These are phyloP conservation scores for Eumaeus atala DNA, from an alignment of 1,140 invertebrate species.

Conservation along the genomic window DNA sequence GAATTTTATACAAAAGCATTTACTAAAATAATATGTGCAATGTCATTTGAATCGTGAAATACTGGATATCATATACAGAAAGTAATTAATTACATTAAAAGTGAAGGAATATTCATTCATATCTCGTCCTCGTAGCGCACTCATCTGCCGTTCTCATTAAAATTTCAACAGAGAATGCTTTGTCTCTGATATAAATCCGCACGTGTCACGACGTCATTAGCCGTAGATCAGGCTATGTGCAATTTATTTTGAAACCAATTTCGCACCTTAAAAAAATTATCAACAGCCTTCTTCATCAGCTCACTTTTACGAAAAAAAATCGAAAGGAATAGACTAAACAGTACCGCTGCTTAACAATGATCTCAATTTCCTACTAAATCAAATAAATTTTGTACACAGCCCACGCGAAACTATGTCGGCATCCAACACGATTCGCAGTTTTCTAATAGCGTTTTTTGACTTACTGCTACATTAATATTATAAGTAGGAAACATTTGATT, in stretches of 20 bases:
- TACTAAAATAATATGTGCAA: slow-evolving; percentile 4
- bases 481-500: no score
- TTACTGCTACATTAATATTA: no score
- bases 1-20: background rate
- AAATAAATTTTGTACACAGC: no score
- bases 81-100: slow-evolving; percentile 11
- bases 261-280: background rate
- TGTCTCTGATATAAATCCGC: slow-evolving; percentile 26
- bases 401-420: no score
- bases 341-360: no score
- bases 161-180: slow-evolving; percentile 30
- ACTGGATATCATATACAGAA: slow-evolving; percentile 3
- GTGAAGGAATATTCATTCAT: slow-evolving; percentile 8
- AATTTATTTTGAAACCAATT: slow-evolving; percentile 1
- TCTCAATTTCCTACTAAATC: no score
- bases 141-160: slow-evolving; percentile 35
- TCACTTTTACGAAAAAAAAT: no score
- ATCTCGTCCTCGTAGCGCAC: slow-evolving; percentile 19
- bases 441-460: no score
- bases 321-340: no score
- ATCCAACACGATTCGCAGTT: no score
- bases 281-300: no score
- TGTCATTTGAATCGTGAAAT: background rate
- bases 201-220: slow-evolving; percentile 34
- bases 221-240: slow-evolving; percentile 24